Base-by-base conservation (phyloP, 2,113 vertebrate genomes). In the Eretmochelys imbricata region DNA sequence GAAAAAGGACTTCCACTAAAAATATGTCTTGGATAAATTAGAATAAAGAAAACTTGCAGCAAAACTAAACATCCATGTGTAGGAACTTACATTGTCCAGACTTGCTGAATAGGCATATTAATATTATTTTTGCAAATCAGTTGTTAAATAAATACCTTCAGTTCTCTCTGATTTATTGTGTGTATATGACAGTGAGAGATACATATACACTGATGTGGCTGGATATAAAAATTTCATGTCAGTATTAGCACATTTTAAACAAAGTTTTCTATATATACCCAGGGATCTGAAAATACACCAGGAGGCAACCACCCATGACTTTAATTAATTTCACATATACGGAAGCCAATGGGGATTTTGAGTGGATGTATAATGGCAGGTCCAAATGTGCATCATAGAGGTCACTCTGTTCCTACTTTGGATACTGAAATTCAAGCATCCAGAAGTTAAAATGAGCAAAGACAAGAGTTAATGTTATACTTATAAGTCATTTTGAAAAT, bases 401-500 rank as follows among this genome's bases (percentile, higher is more conserved):
- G 35, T 17, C 14, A 13, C 72, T 88, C 46, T 85, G 38, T 80
- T 42, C 78, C 54, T 91, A 14, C 17, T 72, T 81, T 84, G 29
- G 5, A 25, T 54, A 93, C 38, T 80, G 46, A 91, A 94, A 95
- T 78, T 48, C 38, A 57, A 89, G 78, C 0, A 84, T 84, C 11
- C 49, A 84, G 80, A 48, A 80, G 46, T 80, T 89, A 91, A 96
- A 94, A 89, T 17, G 11, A 31, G 85, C 57, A 92, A 94, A 59
- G 38, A 62, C 55, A 97, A 92, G 82, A 95, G 53, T 95, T 57
- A 88, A 22, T 53, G 92, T 10, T 94, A 96, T n/a, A 62, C 76
- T 96, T 75, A 78, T 84, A 94, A 85, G 50, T 84, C 57, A 96
- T 93, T 92, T 82, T 95, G 87, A 97, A 82, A 79, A 88, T 72